A percentile compares a stretch with the other conserved stretches of the same genome.
Conservation (phyloP, 2,113 vertebrate genomes). For the Tichodroma muraria region DNA sequence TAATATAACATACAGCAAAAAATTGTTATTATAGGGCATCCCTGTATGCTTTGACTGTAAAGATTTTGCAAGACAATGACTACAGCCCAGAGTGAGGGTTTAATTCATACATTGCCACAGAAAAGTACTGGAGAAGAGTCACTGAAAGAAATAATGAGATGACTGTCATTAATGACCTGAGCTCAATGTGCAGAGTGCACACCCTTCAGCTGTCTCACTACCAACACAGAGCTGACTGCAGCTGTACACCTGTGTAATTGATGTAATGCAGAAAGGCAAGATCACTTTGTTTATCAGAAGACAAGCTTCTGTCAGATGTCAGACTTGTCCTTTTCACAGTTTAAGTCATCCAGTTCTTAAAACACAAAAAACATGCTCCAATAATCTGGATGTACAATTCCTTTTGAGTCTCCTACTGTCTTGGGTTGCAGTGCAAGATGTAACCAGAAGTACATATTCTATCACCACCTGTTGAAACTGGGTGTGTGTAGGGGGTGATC, state of each 20-base stretch:
- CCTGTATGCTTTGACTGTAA: background rate
- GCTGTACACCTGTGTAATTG: background rate
- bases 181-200: background rate
- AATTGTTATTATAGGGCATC: background rate
- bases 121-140: background rate
- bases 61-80: background rate
- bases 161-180: background rate
- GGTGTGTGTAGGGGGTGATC: too few relatives aligned
- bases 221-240: background rate
- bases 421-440: too few relatives aligned
- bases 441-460: too few relatives aligned
- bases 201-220: background rate
- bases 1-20: background rate
- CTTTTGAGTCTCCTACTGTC: background rate
- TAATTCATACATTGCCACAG: background rate
- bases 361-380: background rate
- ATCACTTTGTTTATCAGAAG: background rate
- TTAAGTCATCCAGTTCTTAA: background rate
- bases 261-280: background rate
- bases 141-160: background rate
- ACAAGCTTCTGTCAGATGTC: background rate
- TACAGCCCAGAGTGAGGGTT: background rate
- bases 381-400: background rate
- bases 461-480: too few relatives aligned
- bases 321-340: background rate